phyloP scores from a whole-genome alignment of 2,113 vertebrate species.

The Pseudorhombus dupliciocellatus region DNA sequence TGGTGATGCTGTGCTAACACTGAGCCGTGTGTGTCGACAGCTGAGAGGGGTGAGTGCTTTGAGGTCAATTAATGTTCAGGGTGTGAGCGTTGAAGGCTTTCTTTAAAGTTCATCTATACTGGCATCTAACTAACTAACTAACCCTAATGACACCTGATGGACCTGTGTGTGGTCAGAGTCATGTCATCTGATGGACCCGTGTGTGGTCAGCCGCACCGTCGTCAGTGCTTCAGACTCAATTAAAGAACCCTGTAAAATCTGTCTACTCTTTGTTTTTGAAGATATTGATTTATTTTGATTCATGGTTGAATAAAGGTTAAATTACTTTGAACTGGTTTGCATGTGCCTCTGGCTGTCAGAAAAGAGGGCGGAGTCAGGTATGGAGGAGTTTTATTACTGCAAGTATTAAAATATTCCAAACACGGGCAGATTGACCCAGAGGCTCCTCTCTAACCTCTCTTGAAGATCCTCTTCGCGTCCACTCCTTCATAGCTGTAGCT shows the following conservation, averaged over 20 bases:
- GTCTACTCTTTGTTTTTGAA: constrained; percentile 82
- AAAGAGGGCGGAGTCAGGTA: constrained; percentile 5
- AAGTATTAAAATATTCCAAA: constrained; percentile 63
- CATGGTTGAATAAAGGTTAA: constrained; percentile 81
- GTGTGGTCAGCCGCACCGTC: constrained; percentile 44
- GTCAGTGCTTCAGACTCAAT: constrained; percentile 34
- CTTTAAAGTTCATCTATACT: too few relatives aligned
- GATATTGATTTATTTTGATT: constrained; percentile 83
- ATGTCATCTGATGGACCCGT: too few relatives aligned
- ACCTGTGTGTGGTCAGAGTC: not conserved
- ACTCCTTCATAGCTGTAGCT: constrained; percentile 90
- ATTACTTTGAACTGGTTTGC: constrained; percentile 59
- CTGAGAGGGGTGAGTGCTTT: too few relatives aligned
- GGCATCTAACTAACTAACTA: too few relatives aligned
- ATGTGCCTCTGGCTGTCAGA: constrained; percentile 14
- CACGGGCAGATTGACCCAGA: constrained; percentile 10
- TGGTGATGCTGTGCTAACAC: too few relatives aligned
- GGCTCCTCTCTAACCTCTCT: constrained; percentile 76
- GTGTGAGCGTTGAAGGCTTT: too few relatives aligned
- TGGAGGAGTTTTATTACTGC: constrained; percentile 60
- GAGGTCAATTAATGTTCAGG: too few relatives aligned
- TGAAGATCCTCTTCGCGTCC: constrained; percentile 92
- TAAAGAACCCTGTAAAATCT: constrained; percentile 62
- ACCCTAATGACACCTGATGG: too few relatives aligned
- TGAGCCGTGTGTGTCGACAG: too few relatives aligned